These are phyloP conservation scores for Halocaridina rubra DNA, from an alignment of 2,888 invertebrate genomes.

Conservation along the genomic window DNA sequence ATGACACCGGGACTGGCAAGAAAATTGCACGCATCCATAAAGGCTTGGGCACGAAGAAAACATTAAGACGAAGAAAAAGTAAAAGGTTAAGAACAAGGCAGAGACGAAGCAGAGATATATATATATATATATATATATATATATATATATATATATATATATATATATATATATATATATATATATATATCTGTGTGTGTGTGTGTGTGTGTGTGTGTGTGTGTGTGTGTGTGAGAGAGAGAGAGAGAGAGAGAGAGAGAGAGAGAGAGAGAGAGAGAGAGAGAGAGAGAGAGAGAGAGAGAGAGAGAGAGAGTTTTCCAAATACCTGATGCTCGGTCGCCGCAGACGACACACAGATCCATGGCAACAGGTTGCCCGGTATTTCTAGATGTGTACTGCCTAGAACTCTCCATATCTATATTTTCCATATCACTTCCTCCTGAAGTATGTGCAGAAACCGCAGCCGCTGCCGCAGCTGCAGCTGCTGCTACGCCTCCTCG, in stretches of 20 bases:
- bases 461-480: slow-evolving; percentile 47
- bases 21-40: too few relatives aligned
- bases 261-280: background rate
- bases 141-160: too few relatives aligned
- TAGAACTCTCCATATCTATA: slow-evolving; percentile 38
- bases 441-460: slow-evolving; percentile 35
- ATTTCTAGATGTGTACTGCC: slow-evolving; percentile 60
- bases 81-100: too few relatives aligned
- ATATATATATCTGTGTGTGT: too few relatives aligned
- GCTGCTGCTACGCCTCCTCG: slow-evolving; percentile 57
- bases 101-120: too few relatives aligned
- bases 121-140: too few relatives aligned
- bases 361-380: slow-evolving; percentile 72
- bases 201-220: too few relatives aligned
- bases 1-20: too few relatives aligned
- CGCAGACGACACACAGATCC: slow-evolving; percentile 94
- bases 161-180: too few relatives aligned
- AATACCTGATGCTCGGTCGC: slow-evolving; percentile 88
- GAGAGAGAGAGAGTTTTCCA: background rate
- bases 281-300: background rate
- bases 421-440: slow-evolving; percentile 50
- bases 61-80: too few relatives aligned
- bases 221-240: too few relatives aligned
- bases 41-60: too few relatives aligned
- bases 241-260: background rate